Conservation (phyloP, 2,888 invertebrate genomes). For the Monopis laevigella region DNA sequence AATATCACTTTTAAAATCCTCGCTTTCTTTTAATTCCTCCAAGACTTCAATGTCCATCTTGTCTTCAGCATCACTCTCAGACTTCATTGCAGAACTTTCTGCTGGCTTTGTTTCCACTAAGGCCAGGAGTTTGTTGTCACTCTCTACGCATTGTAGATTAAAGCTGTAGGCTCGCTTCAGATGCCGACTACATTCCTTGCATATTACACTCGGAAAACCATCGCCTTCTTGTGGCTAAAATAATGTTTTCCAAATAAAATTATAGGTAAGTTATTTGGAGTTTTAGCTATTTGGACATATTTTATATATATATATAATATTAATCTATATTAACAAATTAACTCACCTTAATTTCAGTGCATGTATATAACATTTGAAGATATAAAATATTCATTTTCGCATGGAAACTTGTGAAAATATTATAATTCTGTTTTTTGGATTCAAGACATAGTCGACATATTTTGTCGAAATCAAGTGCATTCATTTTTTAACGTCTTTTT, state of each 20-base stretch:
- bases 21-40: constrained; percentile 16
- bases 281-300: no score
- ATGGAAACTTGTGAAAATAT: constrained; percentile 46
- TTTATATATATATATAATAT: no score
- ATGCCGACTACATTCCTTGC: constrained; percentile 46
- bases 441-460: constrained; percentile 51
- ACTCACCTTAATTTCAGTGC: constrained; percentile 46
- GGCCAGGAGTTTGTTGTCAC: constrained; percentile 34
- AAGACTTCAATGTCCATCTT: constrained; percentile 17
- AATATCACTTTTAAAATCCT: neutral
- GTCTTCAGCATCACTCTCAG: constrained; percentile 22
- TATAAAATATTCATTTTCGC: constrained; percentile 40
- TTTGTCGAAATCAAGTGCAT: constrained; percentile 29
- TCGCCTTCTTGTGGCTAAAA: constrained; percentile 44
- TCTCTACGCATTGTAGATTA: constrained; percentile 41
- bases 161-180: constrained; percentile 45
- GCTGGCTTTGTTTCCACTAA: constrained; percentile 2
- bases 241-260: no score
- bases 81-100: neutral
- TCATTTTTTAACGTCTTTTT: no score
- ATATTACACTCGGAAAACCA: constrained; percentile 44
- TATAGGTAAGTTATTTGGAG: no score
- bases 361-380: constrained; percentile 42
- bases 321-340: no score
- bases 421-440: constrained; percentile 33